Evolutionary conservation across 1,140 invertebrate species (phyloP).

Genomic region (Chrysomallon squamiferum): DNA sequence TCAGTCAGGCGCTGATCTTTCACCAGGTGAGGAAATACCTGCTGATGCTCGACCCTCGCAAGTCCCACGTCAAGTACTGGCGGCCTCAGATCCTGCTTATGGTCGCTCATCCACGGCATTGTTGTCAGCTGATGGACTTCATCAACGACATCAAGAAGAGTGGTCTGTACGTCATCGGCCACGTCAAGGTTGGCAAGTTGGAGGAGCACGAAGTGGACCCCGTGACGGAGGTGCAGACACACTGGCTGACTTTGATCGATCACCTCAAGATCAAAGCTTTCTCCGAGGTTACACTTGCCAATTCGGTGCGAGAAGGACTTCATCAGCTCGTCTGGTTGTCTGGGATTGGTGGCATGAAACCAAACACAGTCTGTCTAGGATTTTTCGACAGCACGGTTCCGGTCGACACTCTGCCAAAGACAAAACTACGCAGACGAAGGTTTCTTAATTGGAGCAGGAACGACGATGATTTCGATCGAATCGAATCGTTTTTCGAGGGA

Average conservation of each 20-base stretch:
- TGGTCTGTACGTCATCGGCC: conserved; percentile 92
- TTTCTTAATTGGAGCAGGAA: conserved; percentile 29
- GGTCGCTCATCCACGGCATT: conserved; percentile 88
- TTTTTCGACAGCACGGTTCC: conserved; percentile 73
- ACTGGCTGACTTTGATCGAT: conserved; percentile 88
- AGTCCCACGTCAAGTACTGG: conserved; percentile 99
- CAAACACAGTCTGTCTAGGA: conserved; percentile 87
- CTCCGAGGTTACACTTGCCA: conserved; percentile 90
- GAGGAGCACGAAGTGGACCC: conserved; percentile 45
- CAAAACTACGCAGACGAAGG: conserved; percentile 14
- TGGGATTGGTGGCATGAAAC: conserved; percentile 98
- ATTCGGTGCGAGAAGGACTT: conserved; percentile 84
- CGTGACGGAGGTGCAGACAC: conserved; percentile 73
- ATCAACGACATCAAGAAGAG: conserved; percentile 99
- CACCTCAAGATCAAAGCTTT: conserved; percentile 95
- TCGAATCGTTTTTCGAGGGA: conserved; percentile 33
- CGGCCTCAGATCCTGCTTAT: conserved; percentile 94
- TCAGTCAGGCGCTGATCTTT: conserved; percentile 98
- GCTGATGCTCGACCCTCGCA: conserved; percentile 90
- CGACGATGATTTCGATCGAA: conserved; percentile 14
- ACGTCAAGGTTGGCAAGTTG: conserved; percentile 75
- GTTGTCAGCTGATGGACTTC: conserved; percentile 92
- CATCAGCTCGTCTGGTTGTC: conserved; percentile 91
- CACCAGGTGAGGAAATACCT: conserved; percentile 98
- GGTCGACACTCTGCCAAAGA: conserved; percentile 40